Percentiles rank a stretch among this genome's conserved stretches.
phyloP scores from a whole-genome alignment of 2,113 vertebrate species.

The Eptesicus fuscus region DNA sequence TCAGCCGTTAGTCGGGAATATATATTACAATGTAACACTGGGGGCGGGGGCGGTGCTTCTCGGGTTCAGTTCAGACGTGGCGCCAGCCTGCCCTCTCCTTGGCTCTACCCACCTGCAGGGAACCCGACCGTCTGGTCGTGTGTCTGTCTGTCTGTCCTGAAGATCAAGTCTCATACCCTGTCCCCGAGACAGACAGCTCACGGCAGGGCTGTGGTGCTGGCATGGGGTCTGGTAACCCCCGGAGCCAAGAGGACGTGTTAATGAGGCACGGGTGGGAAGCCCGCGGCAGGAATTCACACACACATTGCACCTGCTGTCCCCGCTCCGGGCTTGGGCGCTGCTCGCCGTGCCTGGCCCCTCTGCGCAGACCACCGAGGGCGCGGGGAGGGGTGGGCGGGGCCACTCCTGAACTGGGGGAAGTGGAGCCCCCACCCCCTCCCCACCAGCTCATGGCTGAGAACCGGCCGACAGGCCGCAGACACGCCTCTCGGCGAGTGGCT shows the following conservation, averaged over 20 bases:
- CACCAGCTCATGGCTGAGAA: neutral
- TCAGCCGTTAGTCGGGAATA: conserved; percentile 39
- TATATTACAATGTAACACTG: conserved; percentile 45
- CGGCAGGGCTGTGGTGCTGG: neutral
- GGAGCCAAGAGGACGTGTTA: neutral
- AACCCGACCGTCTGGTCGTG: rapidly evolving
- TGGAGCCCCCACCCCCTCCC: rapidly evolving
- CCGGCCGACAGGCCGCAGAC: neutral
- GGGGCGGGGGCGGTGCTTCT: neutral
- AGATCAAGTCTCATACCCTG: neutral
- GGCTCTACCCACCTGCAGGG: neutral
- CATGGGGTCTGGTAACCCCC: neutral
- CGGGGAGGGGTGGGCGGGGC: neutral
- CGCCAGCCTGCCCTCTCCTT: neutral
- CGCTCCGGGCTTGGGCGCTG: rapidly evolving
- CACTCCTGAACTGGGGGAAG: no score
- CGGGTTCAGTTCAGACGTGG: neutral
- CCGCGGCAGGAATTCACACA: neutral
- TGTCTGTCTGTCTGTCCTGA: neutral
- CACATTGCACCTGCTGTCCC: rapidly evolving
- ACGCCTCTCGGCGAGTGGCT: rapidly evolving
- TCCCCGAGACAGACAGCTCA: neutral
- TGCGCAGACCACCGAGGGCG: neutral
- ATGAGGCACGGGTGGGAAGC: neutral
- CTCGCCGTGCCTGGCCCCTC: neutral